phyloP scores from a whole-genome alignment of 2,888 invertebrate species.

The Hydrotaea cyrtoneurina region DNA sequence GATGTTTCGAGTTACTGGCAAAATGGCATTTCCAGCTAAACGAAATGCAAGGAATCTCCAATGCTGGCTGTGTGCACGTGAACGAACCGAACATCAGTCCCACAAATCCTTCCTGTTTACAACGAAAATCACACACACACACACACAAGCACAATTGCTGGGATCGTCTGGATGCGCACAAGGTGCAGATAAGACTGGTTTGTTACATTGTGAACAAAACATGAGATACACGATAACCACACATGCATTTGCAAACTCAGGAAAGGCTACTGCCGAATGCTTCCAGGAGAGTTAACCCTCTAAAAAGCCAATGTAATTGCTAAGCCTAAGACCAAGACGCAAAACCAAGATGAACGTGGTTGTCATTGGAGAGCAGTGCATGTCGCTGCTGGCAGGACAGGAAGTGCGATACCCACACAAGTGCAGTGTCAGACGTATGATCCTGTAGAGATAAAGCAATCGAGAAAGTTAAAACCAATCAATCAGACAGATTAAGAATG shows the following conservation, averaged over 20 bases:
- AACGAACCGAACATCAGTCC: background rate
- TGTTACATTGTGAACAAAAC: slow-evolving; percentile 1
- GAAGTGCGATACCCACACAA: too few species aligned
- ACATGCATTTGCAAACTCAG: background rate
- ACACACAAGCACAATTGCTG: background rate
- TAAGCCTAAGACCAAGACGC: too few species aligned
- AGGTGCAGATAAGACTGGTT: slow-evolving; percentile 29
- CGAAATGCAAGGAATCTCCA: background rate
- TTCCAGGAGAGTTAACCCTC: background rate
- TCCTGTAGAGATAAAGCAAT: too few species aligned
- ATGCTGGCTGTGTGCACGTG: background rate
- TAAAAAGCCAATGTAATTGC: background rate
- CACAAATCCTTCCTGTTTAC: slow-evolving; percentile 26
- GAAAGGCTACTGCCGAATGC: background rate
- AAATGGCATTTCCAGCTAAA: background rate
- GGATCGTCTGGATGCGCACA: background rate
- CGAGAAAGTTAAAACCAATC: too few species aligned
- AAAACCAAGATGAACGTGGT: too few species aligned
- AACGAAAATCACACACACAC: background rate
- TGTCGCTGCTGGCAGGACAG: too few species aligned
- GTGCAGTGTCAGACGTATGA: too few species aligned
- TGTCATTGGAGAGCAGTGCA: too few species aligned
- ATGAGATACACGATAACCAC: slow-evolving; percentile 7
- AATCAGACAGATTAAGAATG: too few species aligned
- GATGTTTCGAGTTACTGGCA: background rate